phyloP scores from a whole-genome alignment of 2,888 invertebrate species.

The Phalera bucephala region DNA sequence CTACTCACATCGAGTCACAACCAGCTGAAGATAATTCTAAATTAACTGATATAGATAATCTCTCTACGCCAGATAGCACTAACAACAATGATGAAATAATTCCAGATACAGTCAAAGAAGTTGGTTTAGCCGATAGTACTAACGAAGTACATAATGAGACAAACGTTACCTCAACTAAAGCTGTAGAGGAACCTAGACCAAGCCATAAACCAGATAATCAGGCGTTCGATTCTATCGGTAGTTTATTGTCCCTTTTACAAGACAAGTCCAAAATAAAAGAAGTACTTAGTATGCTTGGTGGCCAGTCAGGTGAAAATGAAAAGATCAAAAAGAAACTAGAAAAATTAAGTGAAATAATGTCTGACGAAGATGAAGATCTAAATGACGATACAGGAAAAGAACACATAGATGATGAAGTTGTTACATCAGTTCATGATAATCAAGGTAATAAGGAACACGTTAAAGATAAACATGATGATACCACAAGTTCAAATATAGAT shows the following conservation, averaged over 20 bases:
- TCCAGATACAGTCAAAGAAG: constrained; percentile 25
- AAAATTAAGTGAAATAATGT: constrained; percentile 80
- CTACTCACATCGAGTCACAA: constrained; percentile 35
- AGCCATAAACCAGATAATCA: constrained; percentile 30
- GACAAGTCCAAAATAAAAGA: constrained; percentile 77
- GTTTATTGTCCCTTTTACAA: constrained; percentile 63
- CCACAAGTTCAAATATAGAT: constrained; percentile 1
- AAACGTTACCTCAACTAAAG: constrained; percentile 55
- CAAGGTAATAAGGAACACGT: constrained; percentile 1
- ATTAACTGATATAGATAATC: constrained; percentile 21
- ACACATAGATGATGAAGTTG: background rate
- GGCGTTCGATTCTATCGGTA: constrained; percentile 52
- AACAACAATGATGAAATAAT: constrained; percentile 39
- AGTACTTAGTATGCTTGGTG: constrained; percentile 65
- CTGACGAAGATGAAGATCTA: constrained; percentile 61
- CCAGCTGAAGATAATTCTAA: constrained; percentile 12
- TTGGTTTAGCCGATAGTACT: constrained; percentile 53
- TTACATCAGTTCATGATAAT: too few relatives aligned
- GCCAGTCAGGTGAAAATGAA: constrained; percentile 64
- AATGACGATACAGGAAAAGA: constrained; percentile 5
- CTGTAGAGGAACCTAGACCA: constrained; percentile 24
- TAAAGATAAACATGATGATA: constrained; percentile 2
- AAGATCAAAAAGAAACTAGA: constrained; percentile 83
- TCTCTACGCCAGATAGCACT: constrained; percentile 64
- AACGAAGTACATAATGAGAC: constrained; percentile 50